phyloP scores from a whole-genome alignment of 2,797 vertebrate species.

The Falco cherrug region DNA sequence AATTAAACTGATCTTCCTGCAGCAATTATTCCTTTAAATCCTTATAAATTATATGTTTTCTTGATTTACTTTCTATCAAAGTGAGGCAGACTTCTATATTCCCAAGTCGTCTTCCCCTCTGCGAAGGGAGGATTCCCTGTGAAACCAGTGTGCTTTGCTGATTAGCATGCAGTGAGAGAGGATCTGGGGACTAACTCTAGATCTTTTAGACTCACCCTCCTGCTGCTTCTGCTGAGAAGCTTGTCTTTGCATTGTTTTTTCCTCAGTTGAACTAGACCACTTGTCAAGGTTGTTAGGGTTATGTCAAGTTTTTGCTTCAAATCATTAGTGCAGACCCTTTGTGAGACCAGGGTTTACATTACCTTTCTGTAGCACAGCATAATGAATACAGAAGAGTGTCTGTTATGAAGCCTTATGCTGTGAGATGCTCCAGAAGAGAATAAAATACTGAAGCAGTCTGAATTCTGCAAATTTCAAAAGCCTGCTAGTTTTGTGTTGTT shows the following conservation, averaged over 20 bases:
- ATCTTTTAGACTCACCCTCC: rapidly evolving
- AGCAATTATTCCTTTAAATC: not conserved
- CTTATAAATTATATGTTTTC: not conserved
- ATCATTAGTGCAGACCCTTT: not conserved
- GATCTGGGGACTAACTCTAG: not conserved
- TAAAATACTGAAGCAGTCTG: not conserved
- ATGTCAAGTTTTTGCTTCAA: not conserved
- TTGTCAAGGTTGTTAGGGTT: not conserved
- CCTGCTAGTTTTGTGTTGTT: not conserved
- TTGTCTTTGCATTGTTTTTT: not conserved
- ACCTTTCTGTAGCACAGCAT: not conserved
- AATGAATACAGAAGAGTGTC: not conserved
- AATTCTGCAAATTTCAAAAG: not conserved
- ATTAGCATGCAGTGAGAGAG: not conserved
- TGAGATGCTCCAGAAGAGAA: not conserved
- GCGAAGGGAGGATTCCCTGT: not conserved
- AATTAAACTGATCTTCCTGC: not conserved
- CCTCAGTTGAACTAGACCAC: not conserved
- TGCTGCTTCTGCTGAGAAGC: not conserved
- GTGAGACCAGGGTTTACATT: not conserved
- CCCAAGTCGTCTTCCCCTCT: not conserved
- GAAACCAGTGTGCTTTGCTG: not conserved
- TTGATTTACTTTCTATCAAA: not conserved
- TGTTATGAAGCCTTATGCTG: not conserved
- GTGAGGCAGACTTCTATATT: not conserved